Conservation (phyloP, 2,113 vertebrate genomes). For the Arothron firmamentum region DNA sequence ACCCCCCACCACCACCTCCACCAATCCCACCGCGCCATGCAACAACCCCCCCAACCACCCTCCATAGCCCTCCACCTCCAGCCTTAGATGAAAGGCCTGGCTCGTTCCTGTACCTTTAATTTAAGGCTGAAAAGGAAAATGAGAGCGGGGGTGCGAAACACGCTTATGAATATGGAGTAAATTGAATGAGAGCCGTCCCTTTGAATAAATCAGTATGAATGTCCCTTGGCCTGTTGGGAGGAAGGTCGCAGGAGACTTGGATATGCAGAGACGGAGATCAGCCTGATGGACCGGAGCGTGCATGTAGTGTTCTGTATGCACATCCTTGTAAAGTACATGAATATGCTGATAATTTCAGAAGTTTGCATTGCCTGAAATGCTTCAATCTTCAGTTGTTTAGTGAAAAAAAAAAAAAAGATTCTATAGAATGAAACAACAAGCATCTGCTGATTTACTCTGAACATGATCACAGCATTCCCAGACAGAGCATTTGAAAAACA, state of each 20-base stretch:
- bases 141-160: constrained; percentile 73
- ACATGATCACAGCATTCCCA: constrained; percentile 6
- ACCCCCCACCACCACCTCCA: neutral
- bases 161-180: constrained; percentile 78
- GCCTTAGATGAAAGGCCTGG: constrained; percentile 77
- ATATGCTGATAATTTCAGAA: constrained; percentile 39
- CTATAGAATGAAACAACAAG: neutral
- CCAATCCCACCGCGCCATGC: constrained; percentile 14
- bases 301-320: neutral
- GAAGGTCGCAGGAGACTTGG: constrained; percentile 68
- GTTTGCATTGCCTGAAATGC: constrained; percentile 15
- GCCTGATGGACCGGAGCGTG: constrained; percentile 44
- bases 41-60: constrained; percentile 38
- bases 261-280: constrained; percentile 58
- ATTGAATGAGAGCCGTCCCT: constrained; percentile 73
- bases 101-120: constrained; percentile 79
- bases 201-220: constrained; percentile 74
- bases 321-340: constrained; percentile 22
- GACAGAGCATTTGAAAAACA: constrained; percentile 12
- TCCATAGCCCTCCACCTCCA: constrained; percentile 56
- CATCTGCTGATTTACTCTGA: constrained; percentile 26
- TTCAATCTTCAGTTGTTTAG: constrained; percentile 10
- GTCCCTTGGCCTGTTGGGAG: constrained; percentile 69
- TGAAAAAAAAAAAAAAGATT: constrained; percentile 1
- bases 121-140: constrained; percentile 78